These are phyloP conservation scores for Ciona savignyi DNA, from an alignment of 23 tunicate species.

Conservation along the genomic window DNA sequence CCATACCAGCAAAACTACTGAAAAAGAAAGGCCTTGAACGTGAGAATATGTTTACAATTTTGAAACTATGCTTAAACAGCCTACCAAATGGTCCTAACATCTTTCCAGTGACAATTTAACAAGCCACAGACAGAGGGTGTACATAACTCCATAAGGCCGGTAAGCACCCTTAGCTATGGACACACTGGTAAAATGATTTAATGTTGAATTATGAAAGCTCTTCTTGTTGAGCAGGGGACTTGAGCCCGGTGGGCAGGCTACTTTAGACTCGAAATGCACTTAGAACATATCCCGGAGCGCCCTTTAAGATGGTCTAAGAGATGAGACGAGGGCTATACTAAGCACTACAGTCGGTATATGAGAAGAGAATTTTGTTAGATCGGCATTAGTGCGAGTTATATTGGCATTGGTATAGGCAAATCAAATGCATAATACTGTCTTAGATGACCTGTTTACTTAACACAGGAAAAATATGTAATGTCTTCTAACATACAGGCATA, in stretches of 20 bases:
- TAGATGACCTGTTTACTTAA: too few relatives aligned
- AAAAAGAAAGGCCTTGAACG: too few relatives aligned
- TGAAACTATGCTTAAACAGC: too few relatives aligned
- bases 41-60: too few relatives aligned
- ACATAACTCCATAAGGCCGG: neutral
- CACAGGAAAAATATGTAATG: too few relatives aligned
- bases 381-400: constrained; percentile 12
- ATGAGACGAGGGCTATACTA: constrained; percentile 21
- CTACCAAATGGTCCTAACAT: too few relatives aligned
- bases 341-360: constrained; percentile 33
- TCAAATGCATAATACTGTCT: neutral
- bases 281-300: constrained; percentile 32
- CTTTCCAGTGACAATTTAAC: too few relatives aligned
- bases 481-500: too few relatives aligned
- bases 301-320: constrained; percentile 45
- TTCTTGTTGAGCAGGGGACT: constrained; percentile 1
- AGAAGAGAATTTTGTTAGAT: constrained; percentile 6
- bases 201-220: neutral
- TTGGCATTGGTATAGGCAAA: constrained; percentile 11
- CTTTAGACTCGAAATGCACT: constrained; percentile 61
- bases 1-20: too few relatives aligned
- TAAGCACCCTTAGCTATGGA: constrained; percentile 1
- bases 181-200: neutral
- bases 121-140: neutral
- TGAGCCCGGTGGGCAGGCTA: constrained; percentile 16